Evolutionary conservation across 2,888 invertebrate species (phyloP), one percentile per base, ranked within the genome.

Genomic region (Cosmorhoe ocellata): DNA sequence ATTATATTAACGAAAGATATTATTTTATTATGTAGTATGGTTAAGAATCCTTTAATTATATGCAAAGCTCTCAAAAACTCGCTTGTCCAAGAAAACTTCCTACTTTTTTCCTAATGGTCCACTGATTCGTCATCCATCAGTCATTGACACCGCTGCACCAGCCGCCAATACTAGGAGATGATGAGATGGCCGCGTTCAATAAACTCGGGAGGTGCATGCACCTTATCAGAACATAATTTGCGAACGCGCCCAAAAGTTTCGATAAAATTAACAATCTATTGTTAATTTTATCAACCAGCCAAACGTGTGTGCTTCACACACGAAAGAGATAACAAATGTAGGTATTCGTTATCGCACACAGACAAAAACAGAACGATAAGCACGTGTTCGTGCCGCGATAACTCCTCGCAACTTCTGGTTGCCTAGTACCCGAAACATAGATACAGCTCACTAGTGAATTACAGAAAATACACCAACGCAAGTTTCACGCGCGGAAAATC

Each of bases 131-230:
- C 84, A 83, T 84, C 81, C 75, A 73, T 80, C 79, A 80, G 88
- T 88, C 88, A 87, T 81, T 87, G 88, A 87, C 86, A 86, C 78
- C 69, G 70, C 72, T 86, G 84, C 85, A 86, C 68, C 68, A 67
- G 79, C 71, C 74, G 70, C 77, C 76, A 43, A 78, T 81, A 85
- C 84, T 79, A 81, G 83, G 83, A 79, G 76, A 79, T 79, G 78
- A 87, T 84, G 79, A 83, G 76, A 74, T 71, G 66, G 67, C 67
- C 65, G 76, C 78, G 84, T 84, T 81, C 84, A 86, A 76, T 84
- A 78, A 84, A 84, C 84, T 77, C 76, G 51, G 63, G 55, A 70
- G 64, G 79, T 84, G 83, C 86, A 86, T 83, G 80, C 76, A 83
- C 80, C 84, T 81, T 82, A 81, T 79, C 78, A 76, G 70, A 71